Base-by-base conservation (phyloP, 1,140 invertebrate genomes). In the Drosophila chauvacae region DNA sequence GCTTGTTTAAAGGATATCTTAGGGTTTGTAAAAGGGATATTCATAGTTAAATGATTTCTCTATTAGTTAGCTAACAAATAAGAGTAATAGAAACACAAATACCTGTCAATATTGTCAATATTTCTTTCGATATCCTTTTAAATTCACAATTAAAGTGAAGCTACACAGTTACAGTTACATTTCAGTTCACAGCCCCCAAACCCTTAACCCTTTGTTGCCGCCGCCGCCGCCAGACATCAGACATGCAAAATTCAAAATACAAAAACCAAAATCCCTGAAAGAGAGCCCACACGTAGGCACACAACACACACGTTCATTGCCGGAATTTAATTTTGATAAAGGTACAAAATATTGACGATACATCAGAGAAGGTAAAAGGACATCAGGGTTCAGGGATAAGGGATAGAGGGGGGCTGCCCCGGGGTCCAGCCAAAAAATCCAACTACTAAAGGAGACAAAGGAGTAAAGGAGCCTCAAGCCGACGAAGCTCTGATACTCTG, bases 261-360 rank as follows among this genome's bases (percentile, higher is more conserved):
- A 53, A 60, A 60, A 57, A 60, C 53, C 41, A 3, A 53, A 50
- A 71, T 48, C 44, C 51, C 35, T 1, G 23, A 20, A 58, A 58
- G 28, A 13, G 23, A n/a, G n/a, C 48, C 48, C 55, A 62, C 64
- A 73, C 64, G 55, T 84, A 75, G 78, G 66, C 79, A 77, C 79
- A 77, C 51, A 85, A 77, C 79, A 77, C 51, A 85, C 51, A 85
- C 77, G 73, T 82, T 65, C 41, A 39, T 56, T 39, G 71, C 37
- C 45, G 86, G 86, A 92, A 91, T 92, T 91, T 91, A 90, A 92
- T 92, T 92, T 92, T 91, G 91, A 91, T 90, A 88, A 90, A 91
- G 91, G 90, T 91, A 91, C 76, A 44, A 83, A 91, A 91, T 91
- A 91, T 91, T 91, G 90, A 84, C 85, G 85, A 90, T 90, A 84